These are phyloP conservation scores for Plebejus melissa DNA, from an alignment of 2,888 invertebrate species.

Conservation along the genomic window DNA sequence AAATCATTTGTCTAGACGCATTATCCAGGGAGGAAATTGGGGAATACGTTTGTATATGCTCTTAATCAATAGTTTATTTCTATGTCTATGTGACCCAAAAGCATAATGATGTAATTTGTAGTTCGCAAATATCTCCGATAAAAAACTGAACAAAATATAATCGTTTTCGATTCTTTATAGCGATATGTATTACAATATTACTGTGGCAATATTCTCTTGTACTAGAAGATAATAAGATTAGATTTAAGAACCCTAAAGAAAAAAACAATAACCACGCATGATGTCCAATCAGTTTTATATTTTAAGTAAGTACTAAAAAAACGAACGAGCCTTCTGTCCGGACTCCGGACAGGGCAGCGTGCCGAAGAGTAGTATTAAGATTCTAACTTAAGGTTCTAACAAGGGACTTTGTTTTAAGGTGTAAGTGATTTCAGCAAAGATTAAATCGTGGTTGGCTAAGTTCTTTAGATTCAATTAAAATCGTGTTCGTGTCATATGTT, in stretches of 20 bases:
- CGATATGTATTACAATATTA: neutral
- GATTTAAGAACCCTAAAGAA: neutral
- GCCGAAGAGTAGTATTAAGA: conserved; percentile 42
- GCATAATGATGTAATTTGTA: neutral
- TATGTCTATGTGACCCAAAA: neutral
- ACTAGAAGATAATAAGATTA: neutral
- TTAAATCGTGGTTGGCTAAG: neutral
- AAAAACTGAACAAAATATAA: neutral
- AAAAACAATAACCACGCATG: neutral
- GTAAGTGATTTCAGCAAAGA: conserved; percentile 35
- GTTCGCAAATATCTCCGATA: neutral
- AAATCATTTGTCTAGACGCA: too few relatives aligned
- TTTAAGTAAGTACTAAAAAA: neutral
- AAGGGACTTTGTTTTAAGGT: conserved; percentile 51
- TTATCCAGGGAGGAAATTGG: too few relatives aligned
- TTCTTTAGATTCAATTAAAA: neutral
- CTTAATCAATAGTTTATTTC: neutral
- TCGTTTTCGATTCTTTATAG: neutral
- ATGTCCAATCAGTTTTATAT: neutral
- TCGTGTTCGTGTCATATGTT: neutral
- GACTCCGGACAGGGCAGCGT: neutral
- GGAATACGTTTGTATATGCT: too few relatives aligned
- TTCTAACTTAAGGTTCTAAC: conserved; percentile 51
- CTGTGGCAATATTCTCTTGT: neutral
- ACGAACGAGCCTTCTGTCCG: conserved; percentile 1